phyloP scores from a whole-genome alignment of 2,797 vertebrate species.

The Sebastiscus albofasciatus region DNA sequence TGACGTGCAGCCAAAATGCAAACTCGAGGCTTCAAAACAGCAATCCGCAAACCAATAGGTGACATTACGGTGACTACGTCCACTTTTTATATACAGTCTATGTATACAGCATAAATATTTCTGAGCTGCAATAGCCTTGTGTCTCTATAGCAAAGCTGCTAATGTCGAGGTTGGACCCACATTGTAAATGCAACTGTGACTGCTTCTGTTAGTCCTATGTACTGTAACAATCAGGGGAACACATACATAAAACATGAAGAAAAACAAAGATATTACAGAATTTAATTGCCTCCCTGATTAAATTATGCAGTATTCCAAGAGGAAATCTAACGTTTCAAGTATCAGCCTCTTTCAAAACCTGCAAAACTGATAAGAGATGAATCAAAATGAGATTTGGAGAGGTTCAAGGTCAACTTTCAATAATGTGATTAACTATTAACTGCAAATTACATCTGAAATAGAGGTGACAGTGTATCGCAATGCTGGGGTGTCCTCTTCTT shows the following conservation, averaged over 20 bases:
- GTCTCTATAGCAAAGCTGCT: neutral
- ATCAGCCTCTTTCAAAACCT: neutral
- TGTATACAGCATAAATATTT: neutral
- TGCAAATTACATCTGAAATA: neutral
- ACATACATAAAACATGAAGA: neutral
- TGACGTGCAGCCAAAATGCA: too few relatives aligned
- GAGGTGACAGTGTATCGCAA: neutral
- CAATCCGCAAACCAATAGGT: too few relatives aligned
- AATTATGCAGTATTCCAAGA: constrained; percentile 13
- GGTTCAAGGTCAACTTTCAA: constrained; percentile 5
- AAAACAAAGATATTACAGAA: neutral
- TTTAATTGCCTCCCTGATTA: neutral
- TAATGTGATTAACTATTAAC: constrained; percentile 6
- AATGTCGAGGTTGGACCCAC: neutral
- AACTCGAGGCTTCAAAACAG: too few relatives aligned
- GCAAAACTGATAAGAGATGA: neutral
- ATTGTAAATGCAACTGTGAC: neutral
- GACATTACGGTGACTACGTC: too few relatives aligned
- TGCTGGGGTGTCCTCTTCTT: neutral
- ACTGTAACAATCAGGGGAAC: neutral
- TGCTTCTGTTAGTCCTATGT: neutral
- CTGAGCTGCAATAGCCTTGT: neutral
- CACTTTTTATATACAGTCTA: too few relatives aligned
- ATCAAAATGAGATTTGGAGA: neutral
- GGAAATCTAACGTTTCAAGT: neutral